phyloP scores from a whole-genome alignment of 2,113 vertebrate species.

The Neodontobutis hainanensis region DNA sequence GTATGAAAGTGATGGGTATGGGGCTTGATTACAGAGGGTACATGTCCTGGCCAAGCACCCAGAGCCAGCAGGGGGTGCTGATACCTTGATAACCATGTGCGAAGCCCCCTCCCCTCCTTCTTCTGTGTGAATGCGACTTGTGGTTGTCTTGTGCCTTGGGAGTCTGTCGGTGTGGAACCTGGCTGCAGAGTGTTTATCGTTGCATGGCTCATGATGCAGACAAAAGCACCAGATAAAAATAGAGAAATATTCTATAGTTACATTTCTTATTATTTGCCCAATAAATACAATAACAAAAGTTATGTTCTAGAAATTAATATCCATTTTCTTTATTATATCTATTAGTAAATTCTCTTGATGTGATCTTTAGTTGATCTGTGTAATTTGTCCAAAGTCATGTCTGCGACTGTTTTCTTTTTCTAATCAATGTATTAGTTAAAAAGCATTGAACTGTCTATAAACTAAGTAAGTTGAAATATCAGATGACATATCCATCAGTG shows the following conservation, averaged over 20 bases:
- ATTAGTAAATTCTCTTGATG: background rate
- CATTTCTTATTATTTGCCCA: background rate
- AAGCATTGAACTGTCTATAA: no score
- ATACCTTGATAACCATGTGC: constrained; percentile 80
- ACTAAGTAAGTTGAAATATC: constrained; percentile 35
- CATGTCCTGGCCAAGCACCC: constrained; percentile 50
- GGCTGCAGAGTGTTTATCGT: constrained; percentile 11
- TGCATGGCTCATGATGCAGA: background rate
- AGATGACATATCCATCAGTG: constrained; percentile 36
- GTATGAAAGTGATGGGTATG: constrained; percentile 15
- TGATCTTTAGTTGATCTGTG: constrained; percentile 12
- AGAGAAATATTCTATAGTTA: background rate
- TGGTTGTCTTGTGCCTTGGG: constrained; percentile 31
- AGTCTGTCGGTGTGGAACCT: constrained; percentile 26
- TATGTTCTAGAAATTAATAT: background rate
- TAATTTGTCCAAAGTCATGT: constrained; percentile 35
- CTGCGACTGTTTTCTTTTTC: background rate
- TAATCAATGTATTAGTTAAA: background rate
- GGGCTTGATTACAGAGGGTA: constrained; percentile 42
- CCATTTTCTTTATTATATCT: background rate
- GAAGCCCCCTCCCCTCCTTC: constrained; percentile 17
- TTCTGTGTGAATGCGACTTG: constrained; percentile 17
- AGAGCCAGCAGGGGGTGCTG: constrained; percentile 96
- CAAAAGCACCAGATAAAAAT: background rate
- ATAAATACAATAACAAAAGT: constrained; percentile 1